A percentile compares a stretch with the other conserved stretches of the same genome.
phyloP scores from a whole-genome alignment of 37 sponge, comb jelly and placozoan species.

The Mnemiopsis leidyi region DNA sequence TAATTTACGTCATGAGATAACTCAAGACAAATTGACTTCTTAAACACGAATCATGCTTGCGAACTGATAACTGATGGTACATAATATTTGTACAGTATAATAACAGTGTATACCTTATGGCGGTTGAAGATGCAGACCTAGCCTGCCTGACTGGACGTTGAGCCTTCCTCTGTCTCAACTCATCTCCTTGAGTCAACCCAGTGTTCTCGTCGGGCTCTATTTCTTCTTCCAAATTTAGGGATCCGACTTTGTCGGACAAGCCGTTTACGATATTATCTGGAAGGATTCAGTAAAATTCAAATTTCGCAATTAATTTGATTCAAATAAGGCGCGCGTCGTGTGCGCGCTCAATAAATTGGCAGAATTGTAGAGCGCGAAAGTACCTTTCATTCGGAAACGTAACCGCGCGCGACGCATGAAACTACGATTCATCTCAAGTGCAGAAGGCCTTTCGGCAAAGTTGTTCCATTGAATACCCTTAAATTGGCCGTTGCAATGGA shows the following conservation, averaged over 20 bases:
- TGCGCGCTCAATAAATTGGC: neutral
- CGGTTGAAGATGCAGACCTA: conserved; percentile 8
- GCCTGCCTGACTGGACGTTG: neutral
- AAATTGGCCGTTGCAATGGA: no score
- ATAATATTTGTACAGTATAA: no score
- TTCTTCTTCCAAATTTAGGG: conserved; percentile 16
- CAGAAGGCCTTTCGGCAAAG: no score
- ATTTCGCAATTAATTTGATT: neutral
- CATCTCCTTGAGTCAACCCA: conserved; percentile 33
- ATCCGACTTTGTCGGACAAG: conserved; percentile 36
- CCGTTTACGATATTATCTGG: conserved; percentile 52
- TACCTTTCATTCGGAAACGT: neutral
- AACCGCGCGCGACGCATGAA: neutral
- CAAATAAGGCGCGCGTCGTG: neutral
- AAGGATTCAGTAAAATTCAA: neutral
- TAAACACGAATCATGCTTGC: no score
- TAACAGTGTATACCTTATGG: neutral
- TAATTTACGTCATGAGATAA: no score
- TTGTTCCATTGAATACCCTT: no score
- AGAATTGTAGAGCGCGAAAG: neutral
- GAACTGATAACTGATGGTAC: no score
- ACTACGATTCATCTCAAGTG: no score
- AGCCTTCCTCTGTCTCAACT: conserved; percentile 58
- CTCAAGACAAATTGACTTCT: no score
- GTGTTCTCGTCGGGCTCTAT: conserved; percentile 21